These are phyloP conservation scores for Tragulus kanchil DNA, from an alignment of 2,113 vertebrate genomes.

Conservation along the genomic window DNA sequence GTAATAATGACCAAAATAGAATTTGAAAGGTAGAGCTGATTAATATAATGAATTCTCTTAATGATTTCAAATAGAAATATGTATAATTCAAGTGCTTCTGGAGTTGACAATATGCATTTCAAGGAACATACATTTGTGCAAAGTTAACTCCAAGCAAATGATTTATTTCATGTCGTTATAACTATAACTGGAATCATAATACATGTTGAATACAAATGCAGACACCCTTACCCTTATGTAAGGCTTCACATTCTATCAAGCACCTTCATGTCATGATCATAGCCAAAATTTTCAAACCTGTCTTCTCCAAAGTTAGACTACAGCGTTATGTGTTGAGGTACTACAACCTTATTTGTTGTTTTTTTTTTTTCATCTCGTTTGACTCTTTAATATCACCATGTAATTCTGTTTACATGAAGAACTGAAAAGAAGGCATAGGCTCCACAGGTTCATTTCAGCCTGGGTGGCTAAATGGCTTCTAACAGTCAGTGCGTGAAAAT, in stretches of 20 bases:
- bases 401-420: slow-evolving; percentile 86
- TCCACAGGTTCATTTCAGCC: slow-evolving; percentile 79
- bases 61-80: slow-evolving; percentile 28
- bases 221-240: not conserved
- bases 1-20: slow-evolving; percentile 22
- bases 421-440: slow-evolving; percentile 81
- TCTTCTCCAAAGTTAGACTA: slow-evolving; percentile 77
- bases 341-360: slow-evolving; percentile 80
- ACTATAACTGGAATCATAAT: slow-evolving; percentile 21
- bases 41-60: slow-evolving; percentile 28
- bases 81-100: not conserved
- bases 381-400: slow-evolving; percentile 83
- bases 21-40: not conserved
- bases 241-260: not conserved
- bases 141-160: not conserved
- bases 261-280: not conserved
- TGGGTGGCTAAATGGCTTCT: slow-evolving; percentile 84
- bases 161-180: not conserved
- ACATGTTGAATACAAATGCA: slow-evolving; percentile 2
- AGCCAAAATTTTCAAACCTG: not conserved
- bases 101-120: not conserved
- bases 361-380: slow-evolving; percentile 82
- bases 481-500: slow-evolving; percentile 86
- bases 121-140: not conserved
- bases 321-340: slow-evolving; percentile 81